phyloP scores from a whole-genome alignment of 1,140 invertebrate species.

The Caenorhabditis latens region DNA sequence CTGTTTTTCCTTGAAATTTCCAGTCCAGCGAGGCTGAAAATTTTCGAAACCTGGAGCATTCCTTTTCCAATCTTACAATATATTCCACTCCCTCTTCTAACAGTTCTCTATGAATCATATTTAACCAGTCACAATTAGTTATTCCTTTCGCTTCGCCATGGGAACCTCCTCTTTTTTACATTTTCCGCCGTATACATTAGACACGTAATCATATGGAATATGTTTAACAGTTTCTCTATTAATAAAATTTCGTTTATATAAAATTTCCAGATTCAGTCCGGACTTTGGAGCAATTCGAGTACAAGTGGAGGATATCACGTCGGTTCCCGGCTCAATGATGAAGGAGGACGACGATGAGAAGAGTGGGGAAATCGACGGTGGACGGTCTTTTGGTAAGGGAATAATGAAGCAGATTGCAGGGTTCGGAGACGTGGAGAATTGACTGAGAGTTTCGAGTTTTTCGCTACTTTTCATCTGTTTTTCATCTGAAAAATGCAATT shows the following conservation, averaged over 20 bases:
- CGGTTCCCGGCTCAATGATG: slow-evolving; percentile 27
- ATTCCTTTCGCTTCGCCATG: not conserved
- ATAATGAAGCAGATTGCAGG: not conserved
- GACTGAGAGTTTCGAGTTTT: not conserved
- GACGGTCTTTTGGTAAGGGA: slow-evolving; percentile 9
- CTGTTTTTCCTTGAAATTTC: no score
- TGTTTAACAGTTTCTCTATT: no score
- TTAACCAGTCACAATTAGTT: not conserved
- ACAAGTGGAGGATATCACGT: slow-evolving; percentile 46
- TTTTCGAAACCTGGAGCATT: not conserved
- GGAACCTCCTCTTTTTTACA: not conserved
- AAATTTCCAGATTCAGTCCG: slow-evolving; percentile 37
- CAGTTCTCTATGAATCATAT: not conserved
- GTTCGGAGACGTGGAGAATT: not conserved
- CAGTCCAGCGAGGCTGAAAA: no score
- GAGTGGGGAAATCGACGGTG: no score
- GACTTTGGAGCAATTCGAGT: slow-evolving; percentile 51
- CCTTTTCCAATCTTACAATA: not conserved
- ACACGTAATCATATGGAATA: no score
- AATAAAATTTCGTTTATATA: no score
- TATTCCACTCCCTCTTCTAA: not conserved
- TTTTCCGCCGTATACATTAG: no score
- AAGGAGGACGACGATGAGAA: slow-evolving; percentile 34
- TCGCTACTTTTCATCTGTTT: no score
- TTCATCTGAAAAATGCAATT: no score